Evolutionary conservation across 2,113 vertebrate genomes (phyloP), one percentile per base, ranked within the genome.

Genomic region (Alces alces): DNA sequence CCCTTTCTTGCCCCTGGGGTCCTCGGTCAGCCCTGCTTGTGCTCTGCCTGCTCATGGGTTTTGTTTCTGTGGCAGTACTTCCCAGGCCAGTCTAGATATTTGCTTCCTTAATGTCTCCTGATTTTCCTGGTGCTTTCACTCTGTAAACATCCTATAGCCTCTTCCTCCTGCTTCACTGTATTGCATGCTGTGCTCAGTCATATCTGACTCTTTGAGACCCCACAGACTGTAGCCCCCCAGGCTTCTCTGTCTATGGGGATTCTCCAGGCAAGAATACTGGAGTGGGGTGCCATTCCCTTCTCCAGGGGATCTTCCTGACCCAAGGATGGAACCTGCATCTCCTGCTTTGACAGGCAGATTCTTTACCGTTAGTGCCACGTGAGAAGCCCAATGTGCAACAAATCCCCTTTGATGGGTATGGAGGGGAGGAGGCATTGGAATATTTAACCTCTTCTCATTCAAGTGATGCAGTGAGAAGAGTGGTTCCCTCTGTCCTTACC

Each of bases 161-260:
- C 14, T 78, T 14, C 14, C 6, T 70, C 17, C 12, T 6, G 3
- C 12, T n/a, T 85, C 15, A 10, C 1, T 61, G 8, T 23, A 43
- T 43, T 27, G 70, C 12, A 43, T 76, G 36, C 70, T 43, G 70
- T 76, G 23, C 36, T 76, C 36, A 76, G 23, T 43, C 70, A 43
- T 27, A 14, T 76, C 6, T 0, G 23, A 27, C 12, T 76, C 70
- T 7, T 76, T 76, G 39, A 0, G 0, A 43, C 21, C 23, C 23
- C 23, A 76, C 4, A 43, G 36, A 76, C 36, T 43, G 3, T 43
- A 76, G 70, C 36, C 36, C 70, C 6, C 36, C 23, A 76, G 70
- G 23, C 36, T 76, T 23, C 70, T 43, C 70, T 76, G 36, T 43
- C 36, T 25, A 13, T 43, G 23, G 23, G 12, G 12, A 43, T 76